These are phyloP conservation scores for Dipodomys spectabilis DNA, from an alignment of 2,113 vertebrate genomes.

Conservation along the genomic window DNA sequence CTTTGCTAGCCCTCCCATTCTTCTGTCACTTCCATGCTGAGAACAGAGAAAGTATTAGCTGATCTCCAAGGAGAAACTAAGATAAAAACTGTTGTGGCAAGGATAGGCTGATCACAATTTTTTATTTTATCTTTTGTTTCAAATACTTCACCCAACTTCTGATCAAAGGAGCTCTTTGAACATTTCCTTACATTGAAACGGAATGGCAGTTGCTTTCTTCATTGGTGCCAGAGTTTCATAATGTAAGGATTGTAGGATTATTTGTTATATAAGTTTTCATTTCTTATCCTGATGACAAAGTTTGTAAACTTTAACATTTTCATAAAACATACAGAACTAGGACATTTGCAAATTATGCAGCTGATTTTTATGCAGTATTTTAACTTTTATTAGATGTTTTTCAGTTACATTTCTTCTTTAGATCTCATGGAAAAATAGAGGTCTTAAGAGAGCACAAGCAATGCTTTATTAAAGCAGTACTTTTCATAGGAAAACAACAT, in stretches of 20 bases:
- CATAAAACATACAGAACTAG: slow-evolving; percentile 47
- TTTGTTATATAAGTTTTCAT: slow-evolving; percentile 29
- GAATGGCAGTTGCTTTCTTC: slow-evolving; percentile 31
- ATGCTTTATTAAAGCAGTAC: not conserved
- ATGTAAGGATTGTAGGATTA: not conserved
- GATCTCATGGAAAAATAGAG: not conserved
- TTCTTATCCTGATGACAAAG: slow-evolving; percentile 7
- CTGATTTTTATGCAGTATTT: not conserved
- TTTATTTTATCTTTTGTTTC: slow-evolving; percentile 49
- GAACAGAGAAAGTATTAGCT: slow-evolving; percentile 44
- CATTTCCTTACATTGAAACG: slow-evolving; percentile 41
- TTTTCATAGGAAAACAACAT: not conserved
- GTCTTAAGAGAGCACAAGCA: not conserved
- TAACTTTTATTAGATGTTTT: not conserved
- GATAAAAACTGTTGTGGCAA: slow-evolving; percentile 34
- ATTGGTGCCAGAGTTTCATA: slow-evolving; percentile 35
- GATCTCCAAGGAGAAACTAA: not conserved
- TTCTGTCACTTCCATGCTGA: slow-evolving; percentile 18
- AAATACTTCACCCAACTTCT: slow-evolving; percentile 30
- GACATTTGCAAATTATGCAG: slow-evolving; percentile 4
- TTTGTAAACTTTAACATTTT: slow-evolving; percentile 34
- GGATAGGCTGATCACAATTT: not conserved
- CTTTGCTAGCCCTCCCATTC: not conserved
- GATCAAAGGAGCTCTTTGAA: slow-evolving; percentile 47
- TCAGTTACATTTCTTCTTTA: not conserved